Percentiles rank a stretch among this genome's conserved stretches.
These are phyloP conservation scores for Diarsia mendica DNA, from an alignment of 2,888 invertebrate genomes.

Conservation along the genomic window DNA sequence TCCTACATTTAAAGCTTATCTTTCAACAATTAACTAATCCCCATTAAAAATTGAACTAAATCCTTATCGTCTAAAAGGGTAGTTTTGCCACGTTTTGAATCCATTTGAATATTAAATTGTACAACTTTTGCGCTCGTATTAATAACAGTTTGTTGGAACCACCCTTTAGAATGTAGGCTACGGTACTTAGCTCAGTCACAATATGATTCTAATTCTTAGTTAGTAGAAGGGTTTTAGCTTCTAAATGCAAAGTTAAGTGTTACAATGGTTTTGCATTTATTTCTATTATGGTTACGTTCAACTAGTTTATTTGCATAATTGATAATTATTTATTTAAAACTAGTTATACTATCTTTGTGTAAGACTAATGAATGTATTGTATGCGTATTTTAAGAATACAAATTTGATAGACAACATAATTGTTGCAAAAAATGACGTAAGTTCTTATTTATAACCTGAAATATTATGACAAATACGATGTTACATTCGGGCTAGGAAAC, in stretches of 20 bases:
- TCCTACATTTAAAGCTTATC: conserved; percentile 21
- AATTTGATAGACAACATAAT: background rate
- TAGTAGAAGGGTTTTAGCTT: conserved; percentile 12
- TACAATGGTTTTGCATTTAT: background rate
- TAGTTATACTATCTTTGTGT: background rate
- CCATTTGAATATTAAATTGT: conserved; percentile 55
- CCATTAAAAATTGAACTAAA: conserved; percentile 46
- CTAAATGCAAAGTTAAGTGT: conserved; percentile 20
- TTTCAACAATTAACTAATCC: conserved; percentile 26
- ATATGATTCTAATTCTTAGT: conserved; percentile 22
- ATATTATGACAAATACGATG: background rate
- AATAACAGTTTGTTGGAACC: conserved; percentile 50
- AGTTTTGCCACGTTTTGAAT: conserved; percentile 44
- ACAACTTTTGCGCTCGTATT: conserved; percentile 39
- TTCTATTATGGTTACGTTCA: background rate
- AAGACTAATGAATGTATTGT: background rate
- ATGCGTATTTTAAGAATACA: background rate
- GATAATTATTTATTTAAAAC: background rate
- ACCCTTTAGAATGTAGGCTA: conserved; percentile 33
- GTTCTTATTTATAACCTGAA: background rate
- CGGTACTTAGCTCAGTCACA: conserved; percentile 30
- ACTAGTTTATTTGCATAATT: background rate
- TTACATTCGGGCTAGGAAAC: background rate
- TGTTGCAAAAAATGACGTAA: background rate
- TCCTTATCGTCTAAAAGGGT: conserved; percentile 47